Conservation (phyloP, 1,140 invertebrate species). For the Trichonephila inaurata region DNA sequence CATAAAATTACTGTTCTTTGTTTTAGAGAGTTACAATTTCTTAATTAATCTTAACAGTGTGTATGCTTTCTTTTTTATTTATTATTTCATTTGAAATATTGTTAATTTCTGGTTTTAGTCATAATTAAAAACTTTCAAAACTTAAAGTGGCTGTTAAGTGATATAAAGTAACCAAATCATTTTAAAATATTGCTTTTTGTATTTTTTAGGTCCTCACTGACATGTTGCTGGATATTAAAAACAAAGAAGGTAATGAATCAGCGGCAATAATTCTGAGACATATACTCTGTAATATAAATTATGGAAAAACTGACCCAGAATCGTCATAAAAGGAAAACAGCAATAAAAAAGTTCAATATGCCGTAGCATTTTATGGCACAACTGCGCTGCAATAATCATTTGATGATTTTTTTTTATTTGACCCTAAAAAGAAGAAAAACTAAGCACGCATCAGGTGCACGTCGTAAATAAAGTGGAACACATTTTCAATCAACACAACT, state of each 20-base stretch:
- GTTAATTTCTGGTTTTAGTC: no score
- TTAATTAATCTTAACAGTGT: no score
- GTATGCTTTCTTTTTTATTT: no score
- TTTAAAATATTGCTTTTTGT: background rate
- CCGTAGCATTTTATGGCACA: background rate
- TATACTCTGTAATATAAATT: constrained; percentile 50
- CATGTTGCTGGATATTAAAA: constrained; percentile 53
- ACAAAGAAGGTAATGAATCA: constrained; percentile 62
- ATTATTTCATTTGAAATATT: no score
- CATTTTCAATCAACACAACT: no score
- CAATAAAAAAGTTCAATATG: background rate
- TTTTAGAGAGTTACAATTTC: no score
- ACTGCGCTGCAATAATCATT: background rate
- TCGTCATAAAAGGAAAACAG: background rate
- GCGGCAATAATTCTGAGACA: constrained; percentile 48
- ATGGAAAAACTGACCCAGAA: background rate
- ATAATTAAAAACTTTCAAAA: no score
- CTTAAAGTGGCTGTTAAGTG: no score
- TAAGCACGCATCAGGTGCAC: no score
- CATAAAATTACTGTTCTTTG: no score
- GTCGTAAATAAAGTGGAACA: no score
- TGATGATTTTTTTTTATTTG: background rate
- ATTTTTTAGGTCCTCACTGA: constrained; percentile 54
- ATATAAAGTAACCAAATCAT: background rate
- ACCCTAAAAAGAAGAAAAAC: no score